Percentiles rank a stretch among this genome's conserved stretches.
These are phyloP conservation scores for Peromyscus attwateri DNA, from an alignment of 2,797 vertebrate species.

Conservation along the genomic window DNA sequence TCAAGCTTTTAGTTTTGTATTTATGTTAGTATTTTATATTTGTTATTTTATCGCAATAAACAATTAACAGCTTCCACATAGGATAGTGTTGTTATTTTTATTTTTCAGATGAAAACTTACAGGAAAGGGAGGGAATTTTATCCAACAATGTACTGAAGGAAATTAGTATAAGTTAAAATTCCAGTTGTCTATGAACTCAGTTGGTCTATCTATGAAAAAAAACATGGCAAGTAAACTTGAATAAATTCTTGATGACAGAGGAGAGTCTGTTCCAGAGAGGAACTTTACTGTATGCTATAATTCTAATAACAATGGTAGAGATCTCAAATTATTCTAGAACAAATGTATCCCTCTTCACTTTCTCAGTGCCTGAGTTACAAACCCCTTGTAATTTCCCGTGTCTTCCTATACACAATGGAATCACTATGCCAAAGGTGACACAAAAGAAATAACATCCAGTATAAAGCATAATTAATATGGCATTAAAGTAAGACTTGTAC, in stretches of 20 bases:
- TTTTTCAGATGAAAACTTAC: neutral
- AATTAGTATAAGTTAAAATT: neutral
- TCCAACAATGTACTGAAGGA: neutral
- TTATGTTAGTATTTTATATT: neutral
- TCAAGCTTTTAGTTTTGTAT: neutral
- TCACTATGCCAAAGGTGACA: constrained; percentile 38
- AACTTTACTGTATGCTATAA: neutral
- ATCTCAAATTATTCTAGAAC: constrained; percentile 20
- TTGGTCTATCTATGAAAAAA: neutral
- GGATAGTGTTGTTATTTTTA: neutral
- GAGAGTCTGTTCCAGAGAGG: neutral
- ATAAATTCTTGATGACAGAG: neutral
- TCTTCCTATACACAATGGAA: constrained; percentile 20
- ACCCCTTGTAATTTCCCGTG: neutral
- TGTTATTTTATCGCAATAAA: constrained; percentile 20
- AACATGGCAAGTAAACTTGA: neutral
- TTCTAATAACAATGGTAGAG: neutral
- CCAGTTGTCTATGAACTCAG: neutral
- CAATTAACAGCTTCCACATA: neutral
- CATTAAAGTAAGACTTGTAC: neutral
- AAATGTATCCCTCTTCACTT: neutral
- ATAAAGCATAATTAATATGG: constrained; percentile 6
- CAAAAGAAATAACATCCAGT: constrained; percentile 32
- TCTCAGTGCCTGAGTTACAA: neutral
- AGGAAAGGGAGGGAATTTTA: neutral